Conservation (phyloP, 2,888 invertebrate genomes). For the Dasypogon diadema region DNA sequence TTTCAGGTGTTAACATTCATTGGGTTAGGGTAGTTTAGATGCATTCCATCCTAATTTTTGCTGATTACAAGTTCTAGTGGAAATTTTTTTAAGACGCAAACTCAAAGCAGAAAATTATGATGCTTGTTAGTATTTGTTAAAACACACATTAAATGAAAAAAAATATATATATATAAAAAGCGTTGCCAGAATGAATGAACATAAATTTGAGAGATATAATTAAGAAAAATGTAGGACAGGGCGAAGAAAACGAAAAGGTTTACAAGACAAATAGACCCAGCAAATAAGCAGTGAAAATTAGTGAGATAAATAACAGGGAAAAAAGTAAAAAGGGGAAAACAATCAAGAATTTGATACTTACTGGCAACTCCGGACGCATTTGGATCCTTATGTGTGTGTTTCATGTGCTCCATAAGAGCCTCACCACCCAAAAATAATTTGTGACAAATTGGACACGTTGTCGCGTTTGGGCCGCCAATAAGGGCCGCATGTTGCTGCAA, state of each 20-base stretch:
- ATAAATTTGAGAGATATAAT: too few relatives aligned
- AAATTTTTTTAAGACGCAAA: too few relatives aligned
- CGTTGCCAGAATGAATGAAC: neutral
- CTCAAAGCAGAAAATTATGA: too few relatives aligned
- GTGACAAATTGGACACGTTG: constrained; percentile 93
- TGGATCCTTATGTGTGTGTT: constrained; percentile 94
- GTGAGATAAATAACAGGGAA: neutral
- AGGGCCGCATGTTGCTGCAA: constrained; percentile 96
- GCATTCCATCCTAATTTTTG: too few relatives aligned
- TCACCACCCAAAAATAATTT: constrained; percentile 94
- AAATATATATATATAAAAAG: too few relatives aligned
- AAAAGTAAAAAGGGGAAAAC: neutral
- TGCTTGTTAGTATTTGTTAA: too few relatives aligned
- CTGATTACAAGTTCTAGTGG: too few relatives aligned
- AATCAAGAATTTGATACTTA: constrained; percentile 57
- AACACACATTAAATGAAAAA: too few relatives aligned
- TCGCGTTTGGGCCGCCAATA: constrained; percentile 90
- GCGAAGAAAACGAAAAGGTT: neutral
- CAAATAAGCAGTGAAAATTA: constrained; percentile 30
- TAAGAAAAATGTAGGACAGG: neutral
- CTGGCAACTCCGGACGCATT: constrained; percentile 63
- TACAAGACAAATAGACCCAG: constrained; percentile 21
- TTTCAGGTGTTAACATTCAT: too few relatives aligned
- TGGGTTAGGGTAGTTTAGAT: too few relatives aligned
- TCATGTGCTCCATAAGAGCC: constrained; percentile 96